Conservation (phyloP, 2,888 invertebrate genomes). For the Bombylius major region DNA sequence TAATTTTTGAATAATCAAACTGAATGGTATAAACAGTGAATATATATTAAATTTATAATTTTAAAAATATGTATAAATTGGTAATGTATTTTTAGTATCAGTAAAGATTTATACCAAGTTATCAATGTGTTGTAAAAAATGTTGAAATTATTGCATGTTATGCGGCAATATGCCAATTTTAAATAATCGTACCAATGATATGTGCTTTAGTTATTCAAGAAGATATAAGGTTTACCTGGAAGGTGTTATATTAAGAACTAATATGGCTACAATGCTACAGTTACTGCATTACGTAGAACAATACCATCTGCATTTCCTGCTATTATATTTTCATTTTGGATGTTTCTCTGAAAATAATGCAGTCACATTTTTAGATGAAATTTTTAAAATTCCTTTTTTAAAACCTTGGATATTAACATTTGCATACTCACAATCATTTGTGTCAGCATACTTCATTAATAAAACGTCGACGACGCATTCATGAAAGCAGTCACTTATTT, state of each 20-base stretch:
- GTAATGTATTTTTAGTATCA: slow-evolving; percentile 94
- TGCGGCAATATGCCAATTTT: slow-evolving; percentile 89
- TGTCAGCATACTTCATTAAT: too few relatives aligned
- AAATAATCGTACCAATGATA: slow-evolving; percentile 96
- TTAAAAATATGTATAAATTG: slow-evolving; percentile 68
- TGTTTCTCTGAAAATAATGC: slow-evolving; percentile 98
- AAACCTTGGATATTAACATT: slow-evolving; percentile 97
- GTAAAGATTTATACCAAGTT: slow-evolving; percentile 82
- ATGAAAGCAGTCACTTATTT: too few relatives aligned
- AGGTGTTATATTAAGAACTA: slow-evolving; percentile 95
- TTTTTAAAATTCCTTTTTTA: slow-evolving; percentile 71
- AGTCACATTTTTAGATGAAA: slow-evolving; percentile 89
- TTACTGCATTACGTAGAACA: slow-evolving; percentile 80
- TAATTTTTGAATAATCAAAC: too few relatives aligned
- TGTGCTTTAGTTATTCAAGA: slow-evolving; percentile 98
- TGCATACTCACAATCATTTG: slow-evolving; percentile 49
- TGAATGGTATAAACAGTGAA: too few relatives aligned
- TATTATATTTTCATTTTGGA: slow-evolving; percentile 94
- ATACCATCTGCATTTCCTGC: slow-evolving; percentile 94
- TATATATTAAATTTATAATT: too few relatives aligned
- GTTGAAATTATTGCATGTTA: slow-evolving; percentile 95
- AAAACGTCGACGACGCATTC: too few relatives aligned
- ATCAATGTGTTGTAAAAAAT: slow-evolving; percentile 83
- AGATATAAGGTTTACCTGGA: slow-evolving; percentile 95
- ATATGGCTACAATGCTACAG: slow-evolving; percentile 98